Base-by-base conservation (phyloP, 2,888 invertebrate genomes). In the Coremacera marginata region DNA sequence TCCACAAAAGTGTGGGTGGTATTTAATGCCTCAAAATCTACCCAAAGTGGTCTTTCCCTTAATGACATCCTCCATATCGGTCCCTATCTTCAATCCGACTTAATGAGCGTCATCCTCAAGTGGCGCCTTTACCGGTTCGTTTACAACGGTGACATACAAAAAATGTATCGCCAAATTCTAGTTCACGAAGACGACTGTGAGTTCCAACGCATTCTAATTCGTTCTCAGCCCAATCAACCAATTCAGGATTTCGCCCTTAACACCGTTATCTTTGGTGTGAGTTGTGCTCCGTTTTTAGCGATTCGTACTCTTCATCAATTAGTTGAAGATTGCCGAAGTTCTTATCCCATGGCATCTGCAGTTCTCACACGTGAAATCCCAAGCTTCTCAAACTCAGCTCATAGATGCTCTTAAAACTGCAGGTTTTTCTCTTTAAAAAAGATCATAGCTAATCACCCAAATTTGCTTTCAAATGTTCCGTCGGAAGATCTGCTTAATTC, bases 81-180 rank as follows among this genome's bases (percentile, higher is more conserved):
- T 1, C 60, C 60, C 5, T 22, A 4, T 19, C 60, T 60, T 11
- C 65, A 65, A 25, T n/a, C 19, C 3, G 74, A 74, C 19, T 51
- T 74, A 2, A 22, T 2, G 14, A 71, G 5, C 0, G 16, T 76
- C 1, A 65, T 76, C 2, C n/a, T 76, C 3, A 52, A 55, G 1
- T 76, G 71, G 67, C 68, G 73, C 0, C 14, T 70, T 16, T 77
- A 44, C 51, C 16, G 37, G 37, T 60, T 7, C 19, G 71, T 27
- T n/a, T n/a, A n/a, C 31, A 63, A 73, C 63, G 73, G 44, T n/a
- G 73, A 73, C 25, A 73, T 73, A 9, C n/a, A 62, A 14, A 73
- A 73, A 25, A 73, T 49, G 73, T 73, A 49, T 16, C 37, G 62
- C 1, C 74, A 62, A 11, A 63, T 73, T 14, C 25, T 51, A 19